Evolutionary conservation across 2,888 invertebrate species (phyloP).

Genomic region (Artemia sinica): DNA sequence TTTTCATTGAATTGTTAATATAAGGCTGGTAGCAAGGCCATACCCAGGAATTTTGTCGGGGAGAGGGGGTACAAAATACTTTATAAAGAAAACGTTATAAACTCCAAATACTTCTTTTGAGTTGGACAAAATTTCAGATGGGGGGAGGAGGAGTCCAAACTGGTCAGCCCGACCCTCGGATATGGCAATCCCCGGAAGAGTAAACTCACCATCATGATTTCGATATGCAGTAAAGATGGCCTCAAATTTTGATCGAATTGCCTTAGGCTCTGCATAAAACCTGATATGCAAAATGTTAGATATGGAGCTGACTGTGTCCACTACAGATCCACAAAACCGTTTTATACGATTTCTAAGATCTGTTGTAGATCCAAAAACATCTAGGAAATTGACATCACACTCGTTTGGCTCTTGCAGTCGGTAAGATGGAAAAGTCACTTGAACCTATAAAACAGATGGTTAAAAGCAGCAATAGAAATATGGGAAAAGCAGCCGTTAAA

Average conservation of each 20-base stretch:
- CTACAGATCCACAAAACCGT: conserved; percentile 69
- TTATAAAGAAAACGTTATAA: too few relatives aligned
- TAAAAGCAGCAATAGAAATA: not conserved
- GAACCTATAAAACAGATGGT: conserved; percentile 39
- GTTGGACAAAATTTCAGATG: too few relatives aligned
- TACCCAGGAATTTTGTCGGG: too few relatives aligned
- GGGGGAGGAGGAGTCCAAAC: too few relatives aligned
- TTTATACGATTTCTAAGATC: conserved; percentile 42
- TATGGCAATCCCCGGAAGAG: too few relatives aligned
- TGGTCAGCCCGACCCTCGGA: too few relatives aligned
- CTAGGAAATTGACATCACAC: conserved; percentile 55
- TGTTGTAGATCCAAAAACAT: conserved; percentile 47
- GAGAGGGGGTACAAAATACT: too few relatives aligned
- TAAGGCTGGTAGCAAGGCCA: too few relatives aligned
- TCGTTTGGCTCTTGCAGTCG: conserved; percentile 53
- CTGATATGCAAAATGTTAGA: conserved; percentile 54
- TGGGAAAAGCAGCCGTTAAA: too few relatives aligned
- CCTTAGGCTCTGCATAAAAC: conserved; percentile 47
- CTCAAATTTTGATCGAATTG: conserved; percentile 45
- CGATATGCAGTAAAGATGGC: conserved; percentile 53
- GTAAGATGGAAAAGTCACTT: conserved; percentile 47
- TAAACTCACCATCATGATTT: conserved; percentile 35
- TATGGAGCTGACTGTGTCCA: conserved; percentile 51
- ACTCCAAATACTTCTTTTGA: too few relatives aligned
- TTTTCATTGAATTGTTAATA: too few relatives aligned